Conservation (phyloP, 2,113 vertebrate species). For the Corapipo altera region DNA sequence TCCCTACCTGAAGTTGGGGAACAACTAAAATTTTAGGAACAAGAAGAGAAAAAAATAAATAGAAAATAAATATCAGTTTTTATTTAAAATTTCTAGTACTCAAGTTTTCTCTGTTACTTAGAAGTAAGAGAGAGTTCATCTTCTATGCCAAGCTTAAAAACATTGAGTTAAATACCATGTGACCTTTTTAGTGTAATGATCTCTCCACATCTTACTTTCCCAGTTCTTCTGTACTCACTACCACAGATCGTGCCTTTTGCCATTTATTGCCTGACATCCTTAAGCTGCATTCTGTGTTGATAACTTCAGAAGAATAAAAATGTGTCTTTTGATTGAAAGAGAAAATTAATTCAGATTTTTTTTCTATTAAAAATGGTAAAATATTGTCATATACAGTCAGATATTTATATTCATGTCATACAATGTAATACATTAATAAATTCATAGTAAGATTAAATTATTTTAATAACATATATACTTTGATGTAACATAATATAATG, state of each 20-base stretch:
- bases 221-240: neutral
- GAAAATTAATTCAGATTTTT: neutral
- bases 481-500: neutral
- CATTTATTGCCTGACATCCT: neutral
- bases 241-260: neutral
- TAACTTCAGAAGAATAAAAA: neutral
- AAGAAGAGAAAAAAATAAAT: neutral
- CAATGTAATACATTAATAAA: neutral
- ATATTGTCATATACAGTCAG: neutral
- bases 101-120: neutral
- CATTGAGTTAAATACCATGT: neutral
- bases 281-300: neutral
- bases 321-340: neutral
- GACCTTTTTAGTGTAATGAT: neutral
- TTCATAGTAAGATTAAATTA: neutral
- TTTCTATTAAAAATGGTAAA: neutral
- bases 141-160: neutral
- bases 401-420: neutral
- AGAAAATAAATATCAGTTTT: neutral
- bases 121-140: neutral
- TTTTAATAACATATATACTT: neutral
- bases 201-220: neutral
- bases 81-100: neutral
- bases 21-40: neutral
- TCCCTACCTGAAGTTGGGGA: neutral